Evolutionary conservation across 2,797 vertebrate species (phyloP).

Genomic region (Chelidonichthys spinosus): DNA sequence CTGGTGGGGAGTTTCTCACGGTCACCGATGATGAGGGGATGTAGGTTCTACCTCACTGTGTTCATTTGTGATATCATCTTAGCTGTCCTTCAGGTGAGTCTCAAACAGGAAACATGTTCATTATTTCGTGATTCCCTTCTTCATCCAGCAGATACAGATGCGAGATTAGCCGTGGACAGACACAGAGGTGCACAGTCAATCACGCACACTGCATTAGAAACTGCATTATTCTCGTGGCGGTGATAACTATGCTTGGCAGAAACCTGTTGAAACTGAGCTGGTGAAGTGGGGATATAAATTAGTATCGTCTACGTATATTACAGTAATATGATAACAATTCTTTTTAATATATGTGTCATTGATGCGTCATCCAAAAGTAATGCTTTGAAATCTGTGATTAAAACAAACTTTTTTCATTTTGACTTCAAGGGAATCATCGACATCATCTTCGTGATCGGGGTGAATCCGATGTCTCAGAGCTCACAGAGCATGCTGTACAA

Average conservation of each 20-base stretch:
- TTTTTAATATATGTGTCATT: neutral
- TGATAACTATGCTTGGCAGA: neutral
- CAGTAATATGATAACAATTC: neutral
- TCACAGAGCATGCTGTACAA: conserved; percentile 85
- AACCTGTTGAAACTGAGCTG: neutral
- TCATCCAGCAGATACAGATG: neutral
- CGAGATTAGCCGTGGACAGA: neutral
- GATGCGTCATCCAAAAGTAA: too few relatives aligned
- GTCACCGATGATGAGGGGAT: conserved; percentile 75
- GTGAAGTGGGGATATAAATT: neutral
- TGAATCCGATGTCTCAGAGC: conserved; percentile 91
- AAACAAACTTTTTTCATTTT: neutral
- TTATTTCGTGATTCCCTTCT: too few relatives aligned
- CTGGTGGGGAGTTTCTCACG: conserved; percentile 86
- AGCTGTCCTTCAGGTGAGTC: conserved; percentile 82
- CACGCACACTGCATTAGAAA: too few relatives aligned
- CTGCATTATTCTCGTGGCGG: too few relatives aligned
- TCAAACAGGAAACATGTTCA: neutral
- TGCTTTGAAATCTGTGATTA: neutral
- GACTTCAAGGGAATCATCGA: conserved; percentile 82
- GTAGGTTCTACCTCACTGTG: conserved; percentile 86
- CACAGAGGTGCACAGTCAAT: too few relatives aligned
- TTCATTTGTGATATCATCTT: conserved; percentile 82
- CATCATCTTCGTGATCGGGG: conserved; percentile 90
- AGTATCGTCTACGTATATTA: neutral